Percentiles rank a stretch among this genome's conserved stretches.
Conservation (phyloP, 2,113 vertebrate genomes). For the Cettia cetti region DNA sequence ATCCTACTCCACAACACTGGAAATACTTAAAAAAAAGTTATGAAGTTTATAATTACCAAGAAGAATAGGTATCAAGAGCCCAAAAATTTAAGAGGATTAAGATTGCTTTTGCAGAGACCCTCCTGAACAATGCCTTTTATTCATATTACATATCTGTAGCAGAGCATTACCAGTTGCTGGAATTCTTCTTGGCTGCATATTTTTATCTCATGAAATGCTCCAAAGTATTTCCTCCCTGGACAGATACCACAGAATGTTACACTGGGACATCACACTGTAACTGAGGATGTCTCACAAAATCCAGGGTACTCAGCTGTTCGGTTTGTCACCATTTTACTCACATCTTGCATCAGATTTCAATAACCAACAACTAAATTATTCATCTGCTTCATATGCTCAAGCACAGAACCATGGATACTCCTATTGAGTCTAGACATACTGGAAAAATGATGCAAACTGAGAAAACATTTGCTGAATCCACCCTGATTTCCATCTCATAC, state of each 20-base stretch:
- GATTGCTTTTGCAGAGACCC: background rate
- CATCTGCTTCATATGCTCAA: background rate
- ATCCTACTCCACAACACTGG: background rate
- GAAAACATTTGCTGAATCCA: background rate
- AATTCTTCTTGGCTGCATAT: slow-evolving; percentile 17
- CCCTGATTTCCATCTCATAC: background rate
- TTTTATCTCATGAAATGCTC: slow-evolving; percentile 52
- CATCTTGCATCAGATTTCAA: background rate
- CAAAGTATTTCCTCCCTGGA: slow-evolving; percentile 23
- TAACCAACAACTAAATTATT: slow-evolving; percentile 12
- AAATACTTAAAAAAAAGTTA: background rate
- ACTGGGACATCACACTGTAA: background rate
- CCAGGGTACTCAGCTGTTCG: background rate
- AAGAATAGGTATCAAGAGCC: background rate
- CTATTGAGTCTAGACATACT: background rate
- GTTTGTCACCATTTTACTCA: background rate
- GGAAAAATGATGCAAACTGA: background rate
- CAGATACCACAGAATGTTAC: background rate
- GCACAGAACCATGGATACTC: background rate
- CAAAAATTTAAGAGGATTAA: background rate
- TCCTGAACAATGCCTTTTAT: background rate
- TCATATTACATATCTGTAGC: background rate
- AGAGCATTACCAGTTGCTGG: background rate
- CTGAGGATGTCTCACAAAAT: background rate
- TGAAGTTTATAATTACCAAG: background rate